Evolutionary conservation across 2,888 invertebrate species (phyloP), one percentile per base, ranked within the genome.

Genomic region (Apeira syringaria): DNA sequence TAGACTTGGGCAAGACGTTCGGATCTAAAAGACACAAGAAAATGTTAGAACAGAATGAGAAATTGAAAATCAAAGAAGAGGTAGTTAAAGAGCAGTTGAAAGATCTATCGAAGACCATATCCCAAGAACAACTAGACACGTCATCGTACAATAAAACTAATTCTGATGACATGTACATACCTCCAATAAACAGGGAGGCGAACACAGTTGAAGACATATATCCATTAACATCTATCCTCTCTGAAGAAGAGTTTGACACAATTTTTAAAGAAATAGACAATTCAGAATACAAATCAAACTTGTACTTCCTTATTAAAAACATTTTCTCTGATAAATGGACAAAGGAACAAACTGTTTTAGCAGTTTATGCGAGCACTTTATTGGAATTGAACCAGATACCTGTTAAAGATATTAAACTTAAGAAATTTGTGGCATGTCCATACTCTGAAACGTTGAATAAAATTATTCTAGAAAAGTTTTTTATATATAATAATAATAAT

Each of bases 21-120:
- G 94, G 93, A 1, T 93, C 93, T 0, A 94, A 94, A 51, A 91
- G 86, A 59, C 80, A 82, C 0, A 93, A 92, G 62, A 73, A 92
- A 53, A 72, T 74, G 31, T 91, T 92, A 45, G 93, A 93, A 54
- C 92, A 93, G n/a, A 70, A 67, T 0, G 93, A 93, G 61, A 90
- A 89, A 61, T 64, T 93, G 33, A 91, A 92, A 63, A 74, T 92
- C 0, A 91, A 93, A 47, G 80, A 92, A 0, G 82, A 91, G 8
- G 86, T 91, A 0, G 91, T 92, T 0, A 91, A 90, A 0, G 90
- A 92, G 18, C 91, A 92, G 45, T 80, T 93, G 67, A 88, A 92
- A 50, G 79, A 90, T 49, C 89, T 91, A 0, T 91, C 91, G 0
- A 75, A 75, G 2, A 77, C 69, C 6, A 42, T 85, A 0, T 61